Conservation (phyloP, 2,113 vertebrate genomes). For the Pyrgilauda ruficollis region DNA sequence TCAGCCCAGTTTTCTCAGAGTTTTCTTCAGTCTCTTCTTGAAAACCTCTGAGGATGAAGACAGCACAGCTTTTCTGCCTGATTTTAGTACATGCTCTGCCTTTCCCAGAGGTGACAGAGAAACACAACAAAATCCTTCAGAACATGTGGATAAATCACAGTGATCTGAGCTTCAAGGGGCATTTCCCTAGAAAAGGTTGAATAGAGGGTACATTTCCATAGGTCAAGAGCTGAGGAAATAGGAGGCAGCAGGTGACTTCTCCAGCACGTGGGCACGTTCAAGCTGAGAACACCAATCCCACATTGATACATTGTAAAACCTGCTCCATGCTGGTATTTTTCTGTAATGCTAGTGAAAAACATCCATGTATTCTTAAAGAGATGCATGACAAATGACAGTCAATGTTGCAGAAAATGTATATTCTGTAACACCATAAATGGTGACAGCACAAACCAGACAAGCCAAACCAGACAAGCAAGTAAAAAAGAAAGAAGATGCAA, state of each 20-base stretch:
- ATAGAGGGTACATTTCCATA: not conserved
- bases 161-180: not conserved
- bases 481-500: constrained; percentile 26
- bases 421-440: not conserved
- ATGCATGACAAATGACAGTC: not conserved
- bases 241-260: not conserved
- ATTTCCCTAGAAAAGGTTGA: not conserved
- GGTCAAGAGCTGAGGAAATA: not conserved
- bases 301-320: not conserved
- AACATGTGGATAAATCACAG: not conserved
- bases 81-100: not conserved
- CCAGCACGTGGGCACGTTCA: not conserved
- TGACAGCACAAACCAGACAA: not conserved
- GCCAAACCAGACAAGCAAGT: not conserved
- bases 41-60: not conserved
- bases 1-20: not conserved
- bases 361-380: not conserved
- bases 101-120: not conserved
- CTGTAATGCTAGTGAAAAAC: not conserved
- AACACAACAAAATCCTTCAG: accelerated
- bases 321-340: not conserved
- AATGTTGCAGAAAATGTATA: not conserved
- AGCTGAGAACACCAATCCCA: not conserved
- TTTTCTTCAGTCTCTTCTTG: not conserved
- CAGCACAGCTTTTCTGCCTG: not conserved